Base-by-base conservation (phyloP, 2,888 invertebrate species). In the Seira ritae region DNA sequence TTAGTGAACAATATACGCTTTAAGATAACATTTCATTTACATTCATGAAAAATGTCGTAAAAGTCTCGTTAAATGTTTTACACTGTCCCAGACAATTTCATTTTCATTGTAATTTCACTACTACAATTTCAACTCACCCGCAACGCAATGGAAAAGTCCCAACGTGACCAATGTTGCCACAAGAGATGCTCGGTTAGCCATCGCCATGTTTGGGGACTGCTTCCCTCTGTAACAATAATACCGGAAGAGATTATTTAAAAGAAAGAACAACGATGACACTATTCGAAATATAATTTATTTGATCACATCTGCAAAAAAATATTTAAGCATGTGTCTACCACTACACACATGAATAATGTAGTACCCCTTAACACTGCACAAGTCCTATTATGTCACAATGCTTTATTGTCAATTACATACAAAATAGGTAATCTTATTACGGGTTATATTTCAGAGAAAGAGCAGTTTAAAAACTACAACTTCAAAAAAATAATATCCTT, bases 181-280 rank as follows among this genome's bases (percentile, higher is more conserved):
- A 65, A 80, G 65, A 46, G 69, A 80, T 75, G 74, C 70, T 69
- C 71, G 71, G 42, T 71, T 71, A 79, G 79, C 79, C 71, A 69
- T 68, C 23, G 74, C 65, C 24, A 80, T 60, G 50, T 60, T 79
- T 67, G 66, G 42, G 42, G 42, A 42, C 42, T 42, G 42, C 42
- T 42, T 69, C 80, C 80, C 42, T 42, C 42, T 80, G 71, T 67
- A 72, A 80, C 68, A 73, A 80, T 80, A 80, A 80, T 80, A 80
- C 80, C 80, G 80, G 80, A 80, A 80, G 80, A 80, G 67, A 42
- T 79, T 75, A 67, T 37, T 60, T 37, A 15, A 15, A 68, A 24
- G 8, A 12, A 42, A 42, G 42, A 42, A 42, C 6, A 42, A 42
- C 42, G 12, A 42, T n/a, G 42, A 42, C 6, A 42, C 6, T 42